A percentile compares a stretch with the other conserved stretches of the same genome.
phyloP scores from a whole-genome alignment of 2,113 vertebrate genomes.

The Mastomys coucha region DNA sequence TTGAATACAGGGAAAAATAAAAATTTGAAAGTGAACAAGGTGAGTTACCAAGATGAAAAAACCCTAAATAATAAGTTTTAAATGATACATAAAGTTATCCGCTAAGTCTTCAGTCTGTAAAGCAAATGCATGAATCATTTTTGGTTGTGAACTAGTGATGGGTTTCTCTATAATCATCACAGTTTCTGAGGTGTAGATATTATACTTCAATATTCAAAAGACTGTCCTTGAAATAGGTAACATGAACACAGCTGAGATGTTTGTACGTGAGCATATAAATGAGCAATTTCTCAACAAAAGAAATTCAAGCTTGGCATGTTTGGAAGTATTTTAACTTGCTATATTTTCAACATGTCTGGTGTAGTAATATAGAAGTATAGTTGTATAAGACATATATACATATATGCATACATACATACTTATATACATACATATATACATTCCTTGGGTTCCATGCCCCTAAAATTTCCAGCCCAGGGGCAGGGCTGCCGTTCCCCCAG shows the following conservation, averaged over 20 bases:
- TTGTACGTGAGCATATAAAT: background rate
- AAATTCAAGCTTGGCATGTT: background rate
- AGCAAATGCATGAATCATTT: background rate
- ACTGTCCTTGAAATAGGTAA: background rate
- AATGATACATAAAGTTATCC: background rate
- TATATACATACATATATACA: background rate
- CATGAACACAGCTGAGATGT: background rate
- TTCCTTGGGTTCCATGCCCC: too few relatives aligned
- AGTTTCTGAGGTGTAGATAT: background rate
- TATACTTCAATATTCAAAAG: background rate
- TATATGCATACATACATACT: too few relatives aligned
- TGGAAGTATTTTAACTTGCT: background rate
- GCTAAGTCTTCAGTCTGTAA: background rate
- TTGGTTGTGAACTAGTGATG: background rate
- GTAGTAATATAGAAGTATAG: background rate
- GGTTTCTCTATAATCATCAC: background rate
- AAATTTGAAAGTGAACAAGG: conserved; percentile 39
- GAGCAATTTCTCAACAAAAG: background rate
- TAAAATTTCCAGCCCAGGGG: too few relatives aligned
- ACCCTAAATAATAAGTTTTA: conserved; percentile 30
- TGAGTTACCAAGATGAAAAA: conserved; percentile 32
- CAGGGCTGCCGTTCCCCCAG: too few relatives aligned
- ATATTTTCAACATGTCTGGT: background rate
- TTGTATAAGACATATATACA: background rate
- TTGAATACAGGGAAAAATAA: conserved; percentile 36